phyloP scores from a whole-genome alignment of 2,113 vertebrate genomes.

The Sprattus sprattus region DNA sequence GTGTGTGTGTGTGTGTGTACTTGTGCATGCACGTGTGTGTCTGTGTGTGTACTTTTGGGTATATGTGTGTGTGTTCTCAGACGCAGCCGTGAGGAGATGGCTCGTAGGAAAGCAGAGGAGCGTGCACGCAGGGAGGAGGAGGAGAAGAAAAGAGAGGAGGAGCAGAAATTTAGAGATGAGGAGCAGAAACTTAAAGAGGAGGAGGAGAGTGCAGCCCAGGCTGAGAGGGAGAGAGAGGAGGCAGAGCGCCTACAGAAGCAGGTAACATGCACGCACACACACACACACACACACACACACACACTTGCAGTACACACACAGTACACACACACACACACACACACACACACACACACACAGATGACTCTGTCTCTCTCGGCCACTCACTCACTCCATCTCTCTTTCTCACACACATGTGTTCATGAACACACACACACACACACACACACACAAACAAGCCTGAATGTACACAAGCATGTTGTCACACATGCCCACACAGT shows the following conservation, averaged over 20 bases:
- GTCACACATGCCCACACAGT: background rate
- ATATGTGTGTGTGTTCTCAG: background rate
- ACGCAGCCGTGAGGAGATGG: background rate
- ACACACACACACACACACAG: background rate
- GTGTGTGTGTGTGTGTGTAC: background rate
- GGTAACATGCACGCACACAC: background rate
- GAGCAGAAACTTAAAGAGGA: background rate
- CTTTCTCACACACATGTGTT: no score
- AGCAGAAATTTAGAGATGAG: background rate
- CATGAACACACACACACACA: no score
- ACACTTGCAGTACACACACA: background rate
- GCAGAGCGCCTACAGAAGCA: background rate
- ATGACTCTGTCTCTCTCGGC: no score
- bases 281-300: background rate
- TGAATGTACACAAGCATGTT: background rate
- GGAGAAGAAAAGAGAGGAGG: background rate
- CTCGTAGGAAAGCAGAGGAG: background rate
- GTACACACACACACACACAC: background rate
- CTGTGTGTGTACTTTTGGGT: background rate
- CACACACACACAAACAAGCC: no score
- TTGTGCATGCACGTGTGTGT: background rate
- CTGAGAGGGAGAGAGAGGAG: background rate
- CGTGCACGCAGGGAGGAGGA: background rate
- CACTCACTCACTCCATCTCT: no score
- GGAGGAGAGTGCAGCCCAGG: background rate